Evolutionary conservation across 2,888 invertebrate genomes (phyloP).

Genomic region (Deroplatys truncata): DNA sequence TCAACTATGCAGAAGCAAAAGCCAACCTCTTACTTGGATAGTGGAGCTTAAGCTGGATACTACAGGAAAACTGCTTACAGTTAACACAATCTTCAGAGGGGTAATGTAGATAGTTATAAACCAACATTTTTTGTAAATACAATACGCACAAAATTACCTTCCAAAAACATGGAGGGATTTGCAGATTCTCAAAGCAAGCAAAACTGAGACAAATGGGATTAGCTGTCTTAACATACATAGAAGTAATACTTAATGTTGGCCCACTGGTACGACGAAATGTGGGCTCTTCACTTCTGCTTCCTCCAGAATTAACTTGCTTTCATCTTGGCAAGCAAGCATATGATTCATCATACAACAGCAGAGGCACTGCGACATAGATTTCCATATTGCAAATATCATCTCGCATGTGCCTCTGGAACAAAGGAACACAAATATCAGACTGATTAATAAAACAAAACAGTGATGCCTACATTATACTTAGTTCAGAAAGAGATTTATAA

Average conservation of each 20-base stretch:
- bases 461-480: background rate
- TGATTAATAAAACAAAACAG: conserved; percentile 42
- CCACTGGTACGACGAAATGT: background rate
- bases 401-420: conserved; percentile 86
- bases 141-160: background rate
- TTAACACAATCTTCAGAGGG: no score
- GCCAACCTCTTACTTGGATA: no score
- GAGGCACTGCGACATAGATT: conserved; percentile 22
- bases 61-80: no score
- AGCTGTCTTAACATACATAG: background rate
- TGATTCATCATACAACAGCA: background rate
- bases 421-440: conserved; percentile 49
- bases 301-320: background rate
- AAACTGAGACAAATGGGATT: background rate
- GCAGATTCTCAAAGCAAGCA: background rate
- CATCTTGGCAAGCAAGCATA: background rate
- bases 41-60: no score
- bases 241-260: background rate
- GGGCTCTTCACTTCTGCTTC: background rate
- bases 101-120: no score
- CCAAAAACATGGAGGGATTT: background rate
- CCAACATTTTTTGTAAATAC: no score
- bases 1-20: no score
- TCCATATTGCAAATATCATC: conserved; percentile 43
- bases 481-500: background rate